Evolutionary conservation across 2,888 invertebrate genomes (phyloP).

Genomic region (Melieria omissa): DNA sequence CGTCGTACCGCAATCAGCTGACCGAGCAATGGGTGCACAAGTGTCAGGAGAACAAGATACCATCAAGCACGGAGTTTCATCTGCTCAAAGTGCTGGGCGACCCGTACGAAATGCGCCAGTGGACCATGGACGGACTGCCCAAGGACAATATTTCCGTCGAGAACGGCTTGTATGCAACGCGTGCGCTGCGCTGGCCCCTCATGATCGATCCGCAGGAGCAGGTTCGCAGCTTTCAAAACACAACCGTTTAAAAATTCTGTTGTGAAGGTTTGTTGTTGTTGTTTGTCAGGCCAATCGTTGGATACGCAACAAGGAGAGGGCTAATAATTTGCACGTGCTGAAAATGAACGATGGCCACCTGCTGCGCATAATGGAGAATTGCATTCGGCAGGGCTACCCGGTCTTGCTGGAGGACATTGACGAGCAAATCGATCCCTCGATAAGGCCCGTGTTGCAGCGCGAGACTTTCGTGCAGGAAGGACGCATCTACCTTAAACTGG

Average conservation of each 20-base stretch:
- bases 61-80: constrained; percentile 77
- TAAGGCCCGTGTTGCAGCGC: constrained; percentile 84
- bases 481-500: constrained; percentile 82
- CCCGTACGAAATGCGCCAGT: constrained; percentile 86
- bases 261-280: not conserved
- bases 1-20: constrained; percentile 76
- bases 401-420: constrained; percentile 89
- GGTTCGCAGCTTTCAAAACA: constrained; percentile 64
- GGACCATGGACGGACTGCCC: constrained; percentile 91
- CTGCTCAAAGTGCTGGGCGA: constrained; percentile 80
- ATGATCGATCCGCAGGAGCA: constrained; percentile 97
- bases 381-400: constrained; percentile 84
- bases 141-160: constrained; percentile 89
- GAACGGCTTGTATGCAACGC: constrained; percentile 90
- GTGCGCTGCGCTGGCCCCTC: constrained; percentile 85
- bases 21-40: constrained; percentile 75
- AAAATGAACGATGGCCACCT: constrained; percentile 83
- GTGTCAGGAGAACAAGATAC: constrained; percentile 75
- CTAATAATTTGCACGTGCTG: constrained; percentile 78
- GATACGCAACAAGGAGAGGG: constrained; percentile 88
- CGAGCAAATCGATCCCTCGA: constrained; percentile 87
- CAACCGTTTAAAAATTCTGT: not conserved
- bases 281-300: constrained; percentile 82
- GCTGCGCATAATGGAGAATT: constrained; percentile 80
- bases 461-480: constrained; percentile 81